Evolutionary conservation across 2,113 vertebrate species (phyloP), one percentile per base, ranked within the genome.

Genomic region (Xenopus borealis): DNA sequence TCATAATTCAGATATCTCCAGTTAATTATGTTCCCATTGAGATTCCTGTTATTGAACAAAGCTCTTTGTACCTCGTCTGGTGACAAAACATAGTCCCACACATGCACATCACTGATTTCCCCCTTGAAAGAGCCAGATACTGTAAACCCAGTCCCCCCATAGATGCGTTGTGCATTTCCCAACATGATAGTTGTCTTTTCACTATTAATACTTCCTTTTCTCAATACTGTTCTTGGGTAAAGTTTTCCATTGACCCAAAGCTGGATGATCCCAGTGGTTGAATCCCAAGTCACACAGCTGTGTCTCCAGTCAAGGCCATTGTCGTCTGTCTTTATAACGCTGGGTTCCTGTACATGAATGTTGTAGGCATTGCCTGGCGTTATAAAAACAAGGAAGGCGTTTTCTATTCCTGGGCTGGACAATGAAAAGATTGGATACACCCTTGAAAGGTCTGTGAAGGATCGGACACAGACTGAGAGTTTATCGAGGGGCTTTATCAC

Each of bases 21-120:
- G 23, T 27, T 27, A 27, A 27, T 27, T 27, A 27, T 27, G 23
- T 27, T 27, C 23, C 23, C 23, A 27, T 27, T 27, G 23, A 27
- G 23, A 27, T 27, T 27, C 23, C 23, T 27, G 23, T 27, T 27
- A 27, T 0, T 0, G 3, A 83, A 10, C 23, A 47, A 16, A 0
- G 0, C 0, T 0, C 16, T 18, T 0, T 0, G 0, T 23, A 66
- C 20, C 0, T 0, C 52, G 0, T 0, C 0, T 1, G 0, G 0
- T 3, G 16, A 10, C 8, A 83, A 10, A 12, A 72, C 62, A 0
- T 0, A 0, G 19, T 84, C 76, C 82, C 82, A 82, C 71, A 87
- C 14, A 13, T 65, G 66, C 8, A 84, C 27, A 0, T 79, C 78
- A 0, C 69, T 66, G 2, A 86, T 81, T 23, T 87, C 82, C 4